These are phyloP conservation scores for Silurus aristotelis DNA, from an alignment of 2,797 vertebrate species.

Conservation along the genomic window DNA sequence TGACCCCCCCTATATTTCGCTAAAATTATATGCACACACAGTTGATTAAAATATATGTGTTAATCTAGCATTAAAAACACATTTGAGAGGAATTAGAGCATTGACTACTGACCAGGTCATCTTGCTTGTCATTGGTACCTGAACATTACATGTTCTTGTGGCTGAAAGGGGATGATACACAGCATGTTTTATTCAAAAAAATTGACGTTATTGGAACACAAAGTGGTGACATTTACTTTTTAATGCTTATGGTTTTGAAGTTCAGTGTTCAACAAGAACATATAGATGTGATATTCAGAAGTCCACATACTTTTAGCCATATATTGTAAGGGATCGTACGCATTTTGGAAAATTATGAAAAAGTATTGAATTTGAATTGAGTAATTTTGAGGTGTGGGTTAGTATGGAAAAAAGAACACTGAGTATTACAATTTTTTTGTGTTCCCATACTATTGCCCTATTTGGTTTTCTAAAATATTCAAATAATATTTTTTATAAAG, in stretches of 20 bases:
- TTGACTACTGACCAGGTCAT: neutral
- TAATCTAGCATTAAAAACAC: neutral
- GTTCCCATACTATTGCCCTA: too few species aligned
- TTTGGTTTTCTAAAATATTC: too few species aligned
- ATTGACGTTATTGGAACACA: neutral
- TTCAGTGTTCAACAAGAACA: neutral
- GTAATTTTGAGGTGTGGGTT: too few species aligned
- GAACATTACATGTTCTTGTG: neutral
- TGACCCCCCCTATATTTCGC: neutral
- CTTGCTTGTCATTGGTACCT: neutral
- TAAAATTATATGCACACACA: neutral
- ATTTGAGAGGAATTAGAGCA: neutral
- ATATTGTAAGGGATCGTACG: neutral
- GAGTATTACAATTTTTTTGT: too few species aligned
- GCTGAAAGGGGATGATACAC: too few species aligned
- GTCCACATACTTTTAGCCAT: neutral
- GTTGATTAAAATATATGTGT: neutral
- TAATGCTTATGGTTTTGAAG: neutral
- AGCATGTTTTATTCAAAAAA: neutral
- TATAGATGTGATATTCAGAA: neutral
- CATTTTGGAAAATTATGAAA: too few species aligned
- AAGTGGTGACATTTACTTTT: too few species aligned
- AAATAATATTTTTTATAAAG: too few species aligned
- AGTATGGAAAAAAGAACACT: too few species aligned
- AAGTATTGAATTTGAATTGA: too few species aligned